Evolutionary conservation across 2,888 invertebrate genomes (phyloP).

Genomic region (Chaitophorus viminalis): DNA sequence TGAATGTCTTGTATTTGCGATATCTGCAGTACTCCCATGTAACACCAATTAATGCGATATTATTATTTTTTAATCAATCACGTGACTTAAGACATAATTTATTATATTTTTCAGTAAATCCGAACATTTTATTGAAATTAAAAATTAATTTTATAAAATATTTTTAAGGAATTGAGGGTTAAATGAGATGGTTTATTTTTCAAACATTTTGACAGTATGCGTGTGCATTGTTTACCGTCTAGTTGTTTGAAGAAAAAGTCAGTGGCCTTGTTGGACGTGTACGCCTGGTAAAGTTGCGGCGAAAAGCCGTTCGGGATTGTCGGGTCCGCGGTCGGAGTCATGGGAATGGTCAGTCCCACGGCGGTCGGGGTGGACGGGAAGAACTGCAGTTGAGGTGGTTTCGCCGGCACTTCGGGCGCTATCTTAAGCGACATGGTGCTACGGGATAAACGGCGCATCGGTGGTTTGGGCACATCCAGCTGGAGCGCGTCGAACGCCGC

Average conservation of each 20-base stretch:
- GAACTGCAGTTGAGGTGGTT: constrained; percentile 68
- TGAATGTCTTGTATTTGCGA: too few species aligned
- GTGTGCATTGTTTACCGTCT: constrained; percentile 70
- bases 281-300: constrained; percentile 68
- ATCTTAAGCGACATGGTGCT: constrained; percentile 71
- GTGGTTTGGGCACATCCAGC: constrained; percentile 66
- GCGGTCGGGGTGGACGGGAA: constrained; percentile 63
- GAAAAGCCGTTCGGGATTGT: constrained; percentile 67
- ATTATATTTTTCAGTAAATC: too few species aligned
- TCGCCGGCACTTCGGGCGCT: constrained; percentile 67
- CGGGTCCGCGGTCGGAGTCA: constrained; percentile 68
- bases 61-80: too few species aligned
- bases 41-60: too few species aligned
- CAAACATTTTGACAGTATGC: too few species aligned
- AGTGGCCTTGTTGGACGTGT: constrained; percentile 75
- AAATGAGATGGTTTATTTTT: too few species aligned
- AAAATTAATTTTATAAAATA: too few species aligned
- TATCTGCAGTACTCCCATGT: too few species aligned
- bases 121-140: too few species aligned
- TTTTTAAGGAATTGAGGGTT: too few species aligned
- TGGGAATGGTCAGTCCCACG: constrained; percentile 66
- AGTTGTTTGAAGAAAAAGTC: constrained; percentile 85
- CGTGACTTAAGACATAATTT: too few species aligned
- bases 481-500: constrained; percentile 67
- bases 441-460: constrained; percentile 67